Base-by-base conservation (phyloP, 2,797 vertebrate genomes). In the Manis crassicaudata region DNA sequence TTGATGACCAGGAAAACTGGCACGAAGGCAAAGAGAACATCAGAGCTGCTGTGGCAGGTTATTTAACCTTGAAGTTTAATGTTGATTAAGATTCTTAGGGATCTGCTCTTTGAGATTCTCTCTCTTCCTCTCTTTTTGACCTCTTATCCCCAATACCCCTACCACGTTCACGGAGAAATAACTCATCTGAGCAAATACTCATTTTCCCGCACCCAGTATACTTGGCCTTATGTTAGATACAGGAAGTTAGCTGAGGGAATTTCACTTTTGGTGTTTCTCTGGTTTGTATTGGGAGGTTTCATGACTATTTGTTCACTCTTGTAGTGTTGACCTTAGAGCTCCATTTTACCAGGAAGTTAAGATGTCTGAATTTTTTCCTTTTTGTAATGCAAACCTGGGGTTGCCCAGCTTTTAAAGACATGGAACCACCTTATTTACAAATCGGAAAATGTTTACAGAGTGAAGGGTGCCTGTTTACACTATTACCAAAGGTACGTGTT, bases 11-110 rank as follows among this genome's bases (percentile, higher is more conserved):
- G 80, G 99, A 99, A 97, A 99, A 99, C 98, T 99, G 99, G 99
- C 98, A 99, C 75, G 98, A 98, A 97, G 98, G 98, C 98, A 99
- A 99, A 98, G 99, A 99, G 98, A 99, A 99, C 97, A 98, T 99
- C 98, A 98, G 99, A 95, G 97, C 98, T 50, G 99, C 99, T 2
- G 97, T 99, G 60, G 99, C 99, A 98, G 99, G 99, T 99, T 91
- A 97, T 20, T 68, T 50, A 52, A 1, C 80, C 3, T 65, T 77
- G 18, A 32, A 16, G 4, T 87, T 75, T 25, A 50, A 13, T 18
- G 0, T 11, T 75, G 12, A 7, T 62, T 17, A n/a, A 29, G 65
- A 43, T 35, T 79, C 67, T 11, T 2, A 0, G 12, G 60, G 73
- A 50, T 63, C 80, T 9, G 0, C n/a, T 35, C 35, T 50, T 76